These are phyloP conservation scores for Chironex yamaguchii DNA, from an alignment of 30 jellyfish, hydroid and myxozoan genomes.

Conservation along the genomic window DNA sequence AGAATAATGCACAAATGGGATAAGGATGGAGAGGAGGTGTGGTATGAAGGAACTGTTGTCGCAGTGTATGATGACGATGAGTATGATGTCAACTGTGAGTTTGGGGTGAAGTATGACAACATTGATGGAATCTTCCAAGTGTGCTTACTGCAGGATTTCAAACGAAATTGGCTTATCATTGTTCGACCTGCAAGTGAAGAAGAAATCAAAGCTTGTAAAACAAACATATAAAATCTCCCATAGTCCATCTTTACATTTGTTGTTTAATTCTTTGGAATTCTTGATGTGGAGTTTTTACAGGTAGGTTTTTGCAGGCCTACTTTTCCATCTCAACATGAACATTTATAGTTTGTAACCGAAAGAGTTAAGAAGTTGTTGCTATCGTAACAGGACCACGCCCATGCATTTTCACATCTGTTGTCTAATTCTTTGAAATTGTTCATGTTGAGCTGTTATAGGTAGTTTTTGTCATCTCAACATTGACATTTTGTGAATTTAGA, in stretches of 20 bases:
- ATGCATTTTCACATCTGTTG: not conserved
- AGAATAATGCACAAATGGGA: conserved; percentile 28
- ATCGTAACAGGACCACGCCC: not conserved
- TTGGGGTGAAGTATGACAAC: conserved; percentile 45
- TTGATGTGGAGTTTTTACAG: too few relatives aligned
- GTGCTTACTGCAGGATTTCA: conserved; percentile 25
- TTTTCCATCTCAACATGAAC: too few relatives aligned
- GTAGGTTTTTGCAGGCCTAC: too few relatives aligned
- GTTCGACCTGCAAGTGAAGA: conserved; percentile 16
- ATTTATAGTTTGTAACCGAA: not conserved
- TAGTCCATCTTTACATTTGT: not conserved
- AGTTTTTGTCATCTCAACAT: not conserved
- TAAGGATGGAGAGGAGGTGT: conserved; percentile 35
- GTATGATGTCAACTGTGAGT: conserved; percentile 37
- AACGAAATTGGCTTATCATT: conserved; percentile 21
- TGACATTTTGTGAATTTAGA: not conserved
- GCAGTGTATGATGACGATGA: conserved; percentile 47
- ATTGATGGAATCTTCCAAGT: conserved; percentile 9
- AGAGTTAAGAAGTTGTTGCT: not conserved
- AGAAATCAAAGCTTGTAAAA: not conserved
- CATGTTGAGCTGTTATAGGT: not conserved
- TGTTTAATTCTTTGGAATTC: too few relatives aligned
- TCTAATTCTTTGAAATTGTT: not conserved
- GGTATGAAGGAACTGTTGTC: conserved; percentile 46
- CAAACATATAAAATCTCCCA: not conserved